Evolutionary conservation across 1,140 invertebrate genomes (phyloP).

Genomic region (Probaryconus sp.): DNA sequence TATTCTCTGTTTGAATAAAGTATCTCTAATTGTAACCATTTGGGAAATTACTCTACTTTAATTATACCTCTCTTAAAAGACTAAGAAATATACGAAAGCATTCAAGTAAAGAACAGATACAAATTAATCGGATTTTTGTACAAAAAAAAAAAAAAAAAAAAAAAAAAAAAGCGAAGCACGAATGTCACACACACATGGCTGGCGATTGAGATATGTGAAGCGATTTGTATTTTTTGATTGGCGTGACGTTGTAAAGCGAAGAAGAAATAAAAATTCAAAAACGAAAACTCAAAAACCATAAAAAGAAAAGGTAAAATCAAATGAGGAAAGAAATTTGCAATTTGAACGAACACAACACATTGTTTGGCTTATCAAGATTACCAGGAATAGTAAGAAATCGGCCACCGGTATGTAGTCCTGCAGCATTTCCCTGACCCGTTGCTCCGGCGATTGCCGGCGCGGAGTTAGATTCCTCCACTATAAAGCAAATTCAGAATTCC

Average conservation of each 20-base stretch:
- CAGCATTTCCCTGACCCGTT: constrained; percentile 69
- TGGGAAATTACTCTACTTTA: too few species aligned
- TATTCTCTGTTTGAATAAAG: too few species aligned
- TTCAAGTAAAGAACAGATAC: too few species aligned
- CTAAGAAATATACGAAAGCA: too few species aligned
- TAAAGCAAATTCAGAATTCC: constrained; percentile 73
- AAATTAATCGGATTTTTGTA: too few species aligned
- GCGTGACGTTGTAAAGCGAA: constrained; percentile 1
- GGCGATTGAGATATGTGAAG: constrained; percentile 1
- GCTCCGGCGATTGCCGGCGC: constrained; percentile 74
- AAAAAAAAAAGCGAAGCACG: background rate
- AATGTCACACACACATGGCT: constrained; percentile 2
- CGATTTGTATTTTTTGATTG: constrained; percentile 9
- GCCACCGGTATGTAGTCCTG: constrained; percentile 80
- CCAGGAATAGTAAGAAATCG: constrained; percentile 86
- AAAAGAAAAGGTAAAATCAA: too few species aligned
- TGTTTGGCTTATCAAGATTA: constrained; percentile 68
- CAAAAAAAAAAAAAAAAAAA: background rate
- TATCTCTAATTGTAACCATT: too few species aligned
- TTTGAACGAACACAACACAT: too few species aligned
- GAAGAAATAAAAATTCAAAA: too few species aligned
- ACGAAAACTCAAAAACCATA: too few species aligned
- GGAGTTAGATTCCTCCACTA: constrained; percentile 80
- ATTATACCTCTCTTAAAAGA: too few species aligned
- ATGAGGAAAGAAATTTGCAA: too few species aligned